Conservation (phyloP, 2,797 vertebrate species). For the Numenius phaeopus region DNA sequence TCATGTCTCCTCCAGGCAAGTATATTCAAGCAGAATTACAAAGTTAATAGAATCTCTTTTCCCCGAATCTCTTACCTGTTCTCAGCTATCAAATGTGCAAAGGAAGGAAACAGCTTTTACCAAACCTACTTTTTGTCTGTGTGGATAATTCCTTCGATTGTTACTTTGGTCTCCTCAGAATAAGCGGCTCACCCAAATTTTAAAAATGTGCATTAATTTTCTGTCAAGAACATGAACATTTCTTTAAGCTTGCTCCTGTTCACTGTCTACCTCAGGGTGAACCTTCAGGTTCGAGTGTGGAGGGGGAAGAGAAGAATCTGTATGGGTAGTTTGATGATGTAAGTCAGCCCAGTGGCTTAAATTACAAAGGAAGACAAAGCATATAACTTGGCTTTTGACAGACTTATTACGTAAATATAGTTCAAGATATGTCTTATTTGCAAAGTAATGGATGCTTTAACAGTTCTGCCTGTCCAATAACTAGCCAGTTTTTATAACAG, state of each 20-base stretch:
- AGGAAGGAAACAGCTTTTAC: background rate
- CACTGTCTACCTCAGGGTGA: background rate
- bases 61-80: background rate
- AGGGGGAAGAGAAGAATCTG: background rate
- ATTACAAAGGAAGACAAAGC: background rate
- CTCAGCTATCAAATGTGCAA: background rate
- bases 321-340: background rate
- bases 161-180: background rate
- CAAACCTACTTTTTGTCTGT: background rate
- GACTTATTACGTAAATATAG: background rate
- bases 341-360: background rate
- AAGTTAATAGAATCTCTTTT: background rate
- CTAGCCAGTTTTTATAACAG: background rate
- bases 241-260: background rate
- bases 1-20: background rate
- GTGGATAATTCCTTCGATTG: background rate
- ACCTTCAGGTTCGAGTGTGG: background rate
- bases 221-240: background rate
- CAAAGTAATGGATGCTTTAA: background rate
- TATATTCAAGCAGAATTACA: background rate
- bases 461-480: background rate
- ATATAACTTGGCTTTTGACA: background rate
- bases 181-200: background rate
- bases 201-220: background rate
- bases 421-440: background rate